These are phyloP conservation scores for Bubo blakistoni DNA, from an alignment of 2,113 vertebrate species.

Conservation along the genomic window DNA sequence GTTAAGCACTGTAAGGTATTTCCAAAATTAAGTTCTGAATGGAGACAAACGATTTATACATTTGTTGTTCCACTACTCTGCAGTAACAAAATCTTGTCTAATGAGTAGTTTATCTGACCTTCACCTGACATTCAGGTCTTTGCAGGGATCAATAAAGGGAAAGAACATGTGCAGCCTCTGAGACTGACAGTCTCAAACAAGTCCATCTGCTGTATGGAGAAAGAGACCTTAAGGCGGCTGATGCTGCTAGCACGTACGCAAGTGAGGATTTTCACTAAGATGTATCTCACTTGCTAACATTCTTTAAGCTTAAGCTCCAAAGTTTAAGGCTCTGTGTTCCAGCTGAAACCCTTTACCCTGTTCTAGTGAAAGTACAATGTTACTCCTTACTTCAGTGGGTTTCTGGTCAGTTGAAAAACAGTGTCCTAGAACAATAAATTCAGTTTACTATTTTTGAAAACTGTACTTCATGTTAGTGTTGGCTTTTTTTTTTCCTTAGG, in stretches of 20 bases:
- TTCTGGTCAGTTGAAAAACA: not conserved
- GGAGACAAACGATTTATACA: not conserved
- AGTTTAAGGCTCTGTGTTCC: not conserved
- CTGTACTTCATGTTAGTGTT: not conserved
- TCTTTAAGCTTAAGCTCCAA: not conserved
- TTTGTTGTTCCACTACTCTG: not conserved
- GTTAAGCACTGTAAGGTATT: fast-evolving
- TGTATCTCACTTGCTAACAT: not conserved
- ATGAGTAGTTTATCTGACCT: not conserved
- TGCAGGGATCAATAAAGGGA: not conserved
- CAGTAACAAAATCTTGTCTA: not conserved
- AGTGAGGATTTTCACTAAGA: not conserved
- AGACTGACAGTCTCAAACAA: not conserved
- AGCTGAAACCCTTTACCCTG: not conserved
- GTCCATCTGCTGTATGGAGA: not conserved
- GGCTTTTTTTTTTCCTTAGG: not conserved
- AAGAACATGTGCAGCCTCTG: not conserved
- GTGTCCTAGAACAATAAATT: not conserved
- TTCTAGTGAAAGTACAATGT: fast-evolving
- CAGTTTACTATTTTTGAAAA: not conserved
- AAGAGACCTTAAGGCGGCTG: not conserved
- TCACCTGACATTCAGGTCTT: not conserved
- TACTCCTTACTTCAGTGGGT: not conserved
- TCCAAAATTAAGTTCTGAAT: not conserved
- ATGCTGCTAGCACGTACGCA: not conserved